phyloP scores from a whole-genome alignment of 2,888 invertebrate genomes.

The Lasioglossum villosulum region DNA sequence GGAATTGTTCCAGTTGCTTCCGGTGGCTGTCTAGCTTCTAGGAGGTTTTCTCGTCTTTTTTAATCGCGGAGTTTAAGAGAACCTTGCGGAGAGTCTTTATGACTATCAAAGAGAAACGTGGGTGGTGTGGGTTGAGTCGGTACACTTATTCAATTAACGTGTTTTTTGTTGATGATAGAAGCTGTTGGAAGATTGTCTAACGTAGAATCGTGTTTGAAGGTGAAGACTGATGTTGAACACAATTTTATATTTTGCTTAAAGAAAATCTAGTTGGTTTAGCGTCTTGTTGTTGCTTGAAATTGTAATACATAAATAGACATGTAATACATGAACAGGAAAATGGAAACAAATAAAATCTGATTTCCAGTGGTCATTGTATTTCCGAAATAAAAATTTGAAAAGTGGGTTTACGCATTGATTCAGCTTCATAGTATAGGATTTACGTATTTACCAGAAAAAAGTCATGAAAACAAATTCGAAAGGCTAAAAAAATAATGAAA shows the following conservation, averaged over 20 bases:
- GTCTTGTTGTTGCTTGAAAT: background rate
- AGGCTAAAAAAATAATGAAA: too few species aligned
- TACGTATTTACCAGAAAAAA: too few species aligned
- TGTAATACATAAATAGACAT: background rate
- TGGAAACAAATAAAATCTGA: too few species aligned
- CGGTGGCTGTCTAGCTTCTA: background rate
- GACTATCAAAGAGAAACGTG: background rate
- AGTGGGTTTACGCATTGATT: too few species aligned
- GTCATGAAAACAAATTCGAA: too few species aligned
- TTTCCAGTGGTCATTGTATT: too few species aligned
- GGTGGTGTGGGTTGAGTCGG: background rate
- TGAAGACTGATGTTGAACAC: background rate
- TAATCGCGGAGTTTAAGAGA: background rate
- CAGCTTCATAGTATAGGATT: too few species aligned
- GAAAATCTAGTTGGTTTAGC: background rate
- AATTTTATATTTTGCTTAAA: background rate
- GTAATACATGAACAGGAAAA: too few species aligned
- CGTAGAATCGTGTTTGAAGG: background rate
- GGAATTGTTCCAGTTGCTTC: background rate
- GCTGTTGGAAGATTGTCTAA: background rate
- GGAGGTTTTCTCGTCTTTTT: background rate
- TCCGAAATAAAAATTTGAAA: too few species aligned
- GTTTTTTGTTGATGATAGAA: background rate
- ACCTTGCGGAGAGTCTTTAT: background rate
- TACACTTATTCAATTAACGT: background rate